Base-by-base conservation (phyloP, 1,140 invertebrate genomes). In the Bicyclus anynana region DNA sequence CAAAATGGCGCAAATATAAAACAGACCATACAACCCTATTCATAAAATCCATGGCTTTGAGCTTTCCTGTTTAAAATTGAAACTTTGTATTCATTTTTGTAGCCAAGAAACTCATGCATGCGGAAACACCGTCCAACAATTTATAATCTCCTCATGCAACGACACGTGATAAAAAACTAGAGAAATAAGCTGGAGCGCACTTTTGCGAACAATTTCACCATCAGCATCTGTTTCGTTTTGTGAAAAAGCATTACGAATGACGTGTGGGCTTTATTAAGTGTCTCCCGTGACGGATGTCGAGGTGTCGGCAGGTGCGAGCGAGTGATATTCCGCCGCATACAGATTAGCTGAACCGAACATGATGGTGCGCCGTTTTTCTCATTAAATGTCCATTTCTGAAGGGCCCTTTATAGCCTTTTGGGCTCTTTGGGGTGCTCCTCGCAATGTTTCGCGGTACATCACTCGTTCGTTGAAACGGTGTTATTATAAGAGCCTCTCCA, bases 261-360 rank as follows among this genome's bases (percentile, higher is more conserved):
- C 76, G 59, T 65, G 72, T 72, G 60, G 66, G 64, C 65, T 72
- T 79, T 80, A 84, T 78, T 82, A 80, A 76, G 72, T 77, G 71
- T 75, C 66, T 77, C 61, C 53, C 46, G 67, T 84, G 75, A 82
- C 68, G 69, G 74, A 84, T 82, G 68, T 59, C 57, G 53, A 50
- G 38, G 52, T 61, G 66, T 56, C 60, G 67, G 72, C 77, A 79
- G 77, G 74, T 77, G 76, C 62, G 67, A 58, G 64, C 46, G 58
- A 54, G 55, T 62, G 48, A 62, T 63, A 51, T 63, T 54, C 37
- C 18, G 50, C 38, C 26, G 48, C 53, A 55, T 52, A 50, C 54
- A 58, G 61, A 62, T 63, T 63, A 58, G 61, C 50, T 53, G 13
- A 21, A 33, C 55, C 26, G 55, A 53, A 60, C 52, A 54, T 37